A percentile compares a stretch with the other conserved stretches of the same genome.
Conservation (phyloP, 2,888 invertebrate species). For the Ptychoptera albimana region DNA sequence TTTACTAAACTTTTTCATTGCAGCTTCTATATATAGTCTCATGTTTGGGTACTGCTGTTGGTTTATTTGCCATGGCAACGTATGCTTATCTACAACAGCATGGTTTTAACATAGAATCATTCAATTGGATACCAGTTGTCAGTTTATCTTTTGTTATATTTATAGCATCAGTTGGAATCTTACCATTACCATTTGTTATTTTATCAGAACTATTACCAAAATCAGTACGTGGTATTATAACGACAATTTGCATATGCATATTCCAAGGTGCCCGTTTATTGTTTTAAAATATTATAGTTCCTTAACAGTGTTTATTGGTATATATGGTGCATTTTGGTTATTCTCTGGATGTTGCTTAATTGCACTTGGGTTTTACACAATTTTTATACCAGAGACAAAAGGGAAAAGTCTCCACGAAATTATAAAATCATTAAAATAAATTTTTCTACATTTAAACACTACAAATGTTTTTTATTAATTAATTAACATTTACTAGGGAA, state of each 20-base stretch:
- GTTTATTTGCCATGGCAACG: constrained; percentile 17
- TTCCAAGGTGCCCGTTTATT: neutral
- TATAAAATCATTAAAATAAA: neutral
- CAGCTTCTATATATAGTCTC: constrained; percentile 7
- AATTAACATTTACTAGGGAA: too few relatives aligned
- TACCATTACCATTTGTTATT: constrained; percentile 21
- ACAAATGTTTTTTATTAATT: neutral
- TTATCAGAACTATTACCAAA: constrained; percentile 22
- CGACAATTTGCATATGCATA: neutral
- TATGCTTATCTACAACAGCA: constrained; percentile 14
- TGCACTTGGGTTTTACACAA: constrained; percentile 18
- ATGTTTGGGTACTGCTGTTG: constrained; percentile 16
- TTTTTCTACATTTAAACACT: neutral
- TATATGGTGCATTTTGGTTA: constrained; percentile 23
- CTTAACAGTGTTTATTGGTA: constrained; percentile 15
- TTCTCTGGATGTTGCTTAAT: constrained; percentile 17
- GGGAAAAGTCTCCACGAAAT: constrained; percentile 13
- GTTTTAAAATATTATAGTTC: neutral
- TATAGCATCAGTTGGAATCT: constrained; percentile 20
- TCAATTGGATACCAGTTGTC: constrained; percentile 20
- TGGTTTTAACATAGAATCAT: constrained; percentile 12
- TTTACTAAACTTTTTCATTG: too few relatives aligned
- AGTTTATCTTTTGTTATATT: constrained; percentile 21
- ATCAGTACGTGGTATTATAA: neutral
- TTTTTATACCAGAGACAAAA: constrained; percentile 24